These are phyloP conservation scores for Forbesichthys papilliferus DNA, from an alignment of 2,113 vertebrate genomes.

Conservation along the genomic window DNA sequence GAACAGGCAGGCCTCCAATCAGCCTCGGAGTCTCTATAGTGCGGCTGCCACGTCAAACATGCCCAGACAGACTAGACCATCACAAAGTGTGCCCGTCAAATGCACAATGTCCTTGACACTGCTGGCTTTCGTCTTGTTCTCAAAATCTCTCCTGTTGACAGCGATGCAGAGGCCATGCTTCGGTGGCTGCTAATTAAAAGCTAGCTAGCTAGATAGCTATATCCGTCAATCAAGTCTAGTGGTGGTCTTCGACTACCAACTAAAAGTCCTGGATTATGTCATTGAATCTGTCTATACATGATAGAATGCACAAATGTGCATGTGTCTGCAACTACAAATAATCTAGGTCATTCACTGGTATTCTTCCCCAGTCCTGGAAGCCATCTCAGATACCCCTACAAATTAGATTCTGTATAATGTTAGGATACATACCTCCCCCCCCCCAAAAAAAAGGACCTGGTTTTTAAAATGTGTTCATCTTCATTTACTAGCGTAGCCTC, in stretches of 20 bases:
- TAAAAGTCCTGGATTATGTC: no score
- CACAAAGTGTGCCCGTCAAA: constrained; percentile 59
- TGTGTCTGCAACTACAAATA: no score
- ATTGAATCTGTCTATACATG: no score
- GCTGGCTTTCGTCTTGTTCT: constrained; percentile 23
- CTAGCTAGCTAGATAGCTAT: background rate
- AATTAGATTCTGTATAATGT: no score
- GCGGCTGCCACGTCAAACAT: constrained; percentile 44
- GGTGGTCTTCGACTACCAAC: no score
- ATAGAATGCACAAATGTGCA: no score
- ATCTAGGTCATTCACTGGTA: no score
- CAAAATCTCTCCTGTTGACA: constrained; percentile 25
- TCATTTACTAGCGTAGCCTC: background rate
- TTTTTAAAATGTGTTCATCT: background rate
- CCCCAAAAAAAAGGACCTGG: no score
- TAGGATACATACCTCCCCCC: no score
- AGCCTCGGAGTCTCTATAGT: constrained; percentile 55
- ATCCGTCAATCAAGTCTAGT: no score
- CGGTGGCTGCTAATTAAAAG: constrained; percentile 39
- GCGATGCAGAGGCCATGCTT: constrained; percentile 21
- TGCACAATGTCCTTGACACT: constrained; percentile 31
- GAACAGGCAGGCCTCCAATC: constrained; percentile 56
- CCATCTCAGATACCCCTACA: no score
- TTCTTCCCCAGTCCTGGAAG: no score
- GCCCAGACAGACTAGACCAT: constrained; percentile 67